Percentiles rank a stretch among this genome's conserved stretches.
Evolutionary conservation across 2,888 invertebrate species (phyloP).

Genomic region (Empis stercorea): DNA sequence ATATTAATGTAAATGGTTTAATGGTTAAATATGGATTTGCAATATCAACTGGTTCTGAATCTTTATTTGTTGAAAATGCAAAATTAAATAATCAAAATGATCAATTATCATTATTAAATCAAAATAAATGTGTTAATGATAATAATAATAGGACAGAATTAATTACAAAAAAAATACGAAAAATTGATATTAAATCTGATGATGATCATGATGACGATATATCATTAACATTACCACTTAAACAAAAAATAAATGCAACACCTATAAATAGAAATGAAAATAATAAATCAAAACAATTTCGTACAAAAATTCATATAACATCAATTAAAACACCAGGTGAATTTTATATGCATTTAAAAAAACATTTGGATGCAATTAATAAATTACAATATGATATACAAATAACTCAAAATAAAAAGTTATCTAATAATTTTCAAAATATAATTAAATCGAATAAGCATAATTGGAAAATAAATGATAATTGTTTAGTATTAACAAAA

Average conservation of each 20-base stretch:
- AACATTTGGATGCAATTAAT: slow-evolving; percentile 37
- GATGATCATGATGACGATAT: too few species aligned
- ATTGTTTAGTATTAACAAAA: slow-evolving; percentile 38
- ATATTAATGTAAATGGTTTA: slow-evolving; percentile 40
- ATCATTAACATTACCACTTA: too few species aligned
- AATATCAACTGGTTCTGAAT: slow-evolving; percentile 35
- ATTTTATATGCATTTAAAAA: slow-evolving; percentile 45
- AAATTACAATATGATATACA: slow-evolving; percentile 44
- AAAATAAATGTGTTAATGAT: too few species aligned
- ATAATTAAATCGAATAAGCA: slow-evolving; percentile 1
- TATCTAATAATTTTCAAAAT: not conserved
- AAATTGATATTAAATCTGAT: too few species aligned
- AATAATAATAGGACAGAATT: too few species aligned
- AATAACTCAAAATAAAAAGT: slow-evolving; percentile 11
- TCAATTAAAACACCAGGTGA: slow-evolving; percentile 43
- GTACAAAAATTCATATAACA: slow-evolving; percentile 23
- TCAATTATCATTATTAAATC: too few species aligned
- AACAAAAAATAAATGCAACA: too few species aligned
- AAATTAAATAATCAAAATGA: not conserved
- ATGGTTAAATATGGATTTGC: slow-evolving; percentile 41
- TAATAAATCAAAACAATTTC: too few species aligned
- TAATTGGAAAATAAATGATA: slow-evolving; percentile 41
- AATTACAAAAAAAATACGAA: too few species aligned
- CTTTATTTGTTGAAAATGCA: slow-evolving; percentile 6
- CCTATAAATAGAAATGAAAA: too few species aligned